These are phyloP conservation scores for Graphium colonna DNA, from an alignment of 2,888 invertebrate species.

Conservation along the genomic window DNA sequence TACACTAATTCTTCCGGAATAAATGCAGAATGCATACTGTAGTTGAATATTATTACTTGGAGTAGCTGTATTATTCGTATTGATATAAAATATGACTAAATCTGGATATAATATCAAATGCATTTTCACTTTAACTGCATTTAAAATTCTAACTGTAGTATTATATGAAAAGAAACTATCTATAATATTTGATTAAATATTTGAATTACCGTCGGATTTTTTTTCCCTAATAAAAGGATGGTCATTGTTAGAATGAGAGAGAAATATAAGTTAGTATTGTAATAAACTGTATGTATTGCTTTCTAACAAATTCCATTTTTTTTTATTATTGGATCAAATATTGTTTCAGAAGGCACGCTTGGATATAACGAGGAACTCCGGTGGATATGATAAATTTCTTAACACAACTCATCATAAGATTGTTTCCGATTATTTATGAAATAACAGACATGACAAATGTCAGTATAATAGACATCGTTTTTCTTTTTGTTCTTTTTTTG, in stretches of 20 bases:
- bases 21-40: slow-evolving; percentile 26
- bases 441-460: background rate
- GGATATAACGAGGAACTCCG: slow-evolving; percentile 45
- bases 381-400: slow-evolving; percentile 34
- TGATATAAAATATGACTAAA: background rate
- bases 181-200: background rate
- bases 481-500: background rate
- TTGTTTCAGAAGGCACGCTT: slow-evolving; percentile 45
- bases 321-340: background rate
- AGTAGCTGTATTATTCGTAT: background rate
- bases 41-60: slow-evolving; percentile 11
- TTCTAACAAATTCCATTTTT: background rate
- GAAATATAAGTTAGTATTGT: background rate
- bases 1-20: background rate
- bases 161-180: background rate
- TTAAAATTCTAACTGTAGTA: background rate
- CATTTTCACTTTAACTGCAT: background rate
- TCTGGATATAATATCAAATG: no score
- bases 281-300: background rate
- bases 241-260: slow-evolving; percentile 3
- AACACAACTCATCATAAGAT: slow-evolving; percentile 17
- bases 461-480: background rate
- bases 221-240: slow-evolving; percentile 12
- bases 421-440: background rate
- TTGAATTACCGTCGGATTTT: slow-evolving; percentile 1